Percentiles rank a stretch among this genome's conserved stretches.
These are phyloP conservation scores for Abscondita cerata DNA, from an alignment of 2,888 invertebrate genomes.

Conservation along the genomic window DNA sequence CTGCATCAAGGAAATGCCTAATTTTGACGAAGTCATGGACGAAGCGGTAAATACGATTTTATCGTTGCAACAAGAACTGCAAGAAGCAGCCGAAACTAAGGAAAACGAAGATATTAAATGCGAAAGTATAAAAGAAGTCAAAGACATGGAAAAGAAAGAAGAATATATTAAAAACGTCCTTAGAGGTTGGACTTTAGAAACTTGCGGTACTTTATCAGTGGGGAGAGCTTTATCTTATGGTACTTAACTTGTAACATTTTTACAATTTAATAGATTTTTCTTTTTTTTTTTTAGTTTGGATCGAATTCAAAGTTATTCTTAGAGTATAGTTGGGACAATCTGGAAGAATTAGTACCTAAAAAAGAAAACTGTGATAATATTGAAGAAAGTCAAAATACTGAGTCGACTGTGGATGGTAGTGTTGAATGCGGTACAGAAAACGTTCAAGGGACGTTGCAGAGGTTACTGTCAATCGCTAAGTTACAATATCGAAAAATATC, in stretches of 20 bases:
- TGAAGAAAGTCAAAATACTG: not conserved
- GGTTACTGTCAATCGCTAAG: slow-evolving; percentile 65
- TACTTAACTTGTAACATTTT: slow-evolving; percentile 54
- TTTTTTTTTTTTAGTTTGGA: slow-evolving; percentile 65
- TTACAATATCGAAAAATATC: slow-evolving; percentile 54
- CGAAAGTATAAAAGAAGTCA: slow-evolving; percentile 48
- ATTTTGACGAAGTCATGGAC: slow-evolving; percentile 45
- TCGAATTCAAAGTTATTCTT: slow-evolving; percentile 75
- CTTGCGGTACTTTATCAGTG: slow-evolving; percentile 81
- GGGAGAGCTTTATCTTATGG: slow-evolving; percentile 92
- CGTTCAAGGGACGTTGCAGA: slow-evolving; percentile 59
- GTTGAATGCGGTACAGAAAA: not conserved
- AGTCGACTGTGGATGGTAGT: not conserved
- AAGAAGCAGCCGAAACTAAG: slow-evolving; percentile 49
- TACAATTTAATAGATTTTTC: not conserved
- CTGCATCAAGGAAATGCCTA: slow-evolving; percentile 24
- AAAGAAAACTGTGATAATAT: slow-evolving; percentile 6
- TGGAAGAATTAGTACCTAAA: not conserved
- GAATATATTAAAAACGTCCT: slow-evolving; percentile 59
- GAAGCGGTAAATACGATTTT: slow-evolving; percentile 53
- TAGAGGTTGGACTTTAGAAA: slow-evolving; percentile 80
- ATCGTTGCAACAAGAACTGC: slow-evolving; percentile 41
- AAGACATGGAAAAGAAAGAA: slow-evolving; percentile 29
- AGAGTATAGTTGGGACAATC: slow-evolving; percentile 78
- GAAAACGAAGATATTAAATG: slow-evolving; percentile 60